Percentiles rank a stretch among this genome's conserved stretches.
Conservation (phyloP, 2,888 invertebrate species). For the Eretmocerus hayati region DNA sequence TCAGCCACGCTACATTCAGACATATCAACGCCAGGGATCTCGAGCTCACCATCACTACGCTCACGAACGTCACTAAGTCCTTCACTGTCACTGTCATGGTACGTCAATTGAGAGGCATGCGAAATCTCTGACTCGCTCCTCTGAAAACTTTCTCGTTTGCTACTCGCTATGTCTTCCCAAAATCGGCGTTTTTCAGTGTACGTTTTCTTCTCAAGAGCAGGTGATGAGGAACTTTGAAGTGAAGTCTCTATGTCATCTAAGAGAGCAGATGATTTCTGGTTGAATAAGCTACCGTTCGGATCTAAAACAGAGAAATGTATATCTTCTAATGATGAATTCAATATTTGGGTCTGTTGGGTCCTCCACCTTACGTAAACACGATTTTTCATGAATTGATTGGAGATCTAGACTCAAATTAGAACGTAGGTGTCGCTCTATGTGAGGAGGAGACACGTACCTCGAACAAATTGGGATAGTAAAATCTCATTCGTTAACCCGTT, state of each 20-base stretch:
- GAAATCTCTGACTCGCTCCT: constrained; percentile 43
- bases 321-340: too few relatives aligned
- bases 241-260: constrained; percentile 45
- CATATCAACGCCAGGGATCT: constrained; percentile 47
- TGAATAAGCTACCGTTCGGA: constrained; percentile 43
- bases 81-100: constrained; percentile 42
- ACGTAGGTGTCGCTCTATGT: too few relatives aligned
- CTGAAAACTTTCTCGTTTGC: constrained; percentile 40
- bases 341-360: too few relatives aligned
- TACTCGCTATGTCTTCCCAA: constrained; percentile 43
- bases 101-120: constrained; percentile 39
- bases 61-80: constrained; percentile 33
- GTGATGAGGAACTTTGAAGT: constrained; percentile 27
- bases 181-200: constrained; percentile 44
- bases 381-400: too few relatives aligned
- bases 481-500: too few relatives aligned
- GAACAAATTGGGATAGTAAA: too few relatives aligned
- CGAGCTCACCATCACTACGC: constrained; percentile 25
- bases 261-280: constrained; percentile 43
- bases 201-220: constrained; percentile 39
- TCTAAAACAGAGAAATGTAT: constrained; percentile 44
- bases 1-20: constrained; percentile 52
- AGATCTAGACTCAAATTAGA: too few relatives aligned
- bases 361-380: too few relatives aligned
- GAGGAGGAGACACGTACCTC: too few relatives aligned